Conservation (phyloP, 2,113 vertebrate genomes). For the Cariama cristata region DNA sequence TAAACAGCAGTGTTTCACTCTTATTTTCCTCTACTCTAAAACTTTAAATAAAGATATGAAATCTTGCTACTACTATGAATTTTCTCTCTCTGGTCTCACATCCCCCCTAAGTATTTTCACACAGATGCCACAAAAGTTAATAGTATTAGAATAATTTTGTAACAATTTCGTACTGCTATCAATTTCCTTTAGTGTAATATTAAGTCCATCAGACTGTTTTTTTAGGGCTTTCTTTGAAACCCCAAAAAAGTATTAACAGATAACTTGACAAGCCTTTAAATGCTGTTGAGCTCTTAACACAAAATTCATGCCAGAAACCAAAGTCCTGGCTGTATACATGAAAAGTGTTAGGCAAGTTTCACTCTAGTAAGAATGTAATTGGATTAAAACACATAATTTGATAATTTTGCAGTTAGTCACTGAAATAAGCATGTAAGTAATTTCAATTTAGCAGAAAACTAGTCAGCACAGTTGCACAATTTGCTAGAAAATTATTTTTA, state of each 20-base stretch:
- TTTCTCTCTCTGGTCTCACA: background rate
- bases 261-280: conserved; percentile 49
- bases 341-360: conserved; percentile 1
- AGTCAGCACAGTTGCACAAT: background rate
- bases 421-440: conserved; percentile 65
- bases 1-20: background rate
- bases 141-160: background rate
- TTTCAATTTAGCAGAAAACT: conserved; percentile 73
- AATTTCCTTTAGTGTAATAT: background rate
- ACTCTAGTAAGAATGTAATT: conserved; percentile 69
- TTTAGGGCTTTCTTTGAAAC: background rate
- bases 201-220: background rate
- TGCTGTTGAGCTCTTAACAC: background rate
- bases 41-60: background rate
- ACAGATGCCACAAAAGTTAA: background rate
- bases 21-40: background rate
- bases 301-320: conserved; percentile 36
- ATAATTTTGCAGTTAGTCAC: conserved; percentile 74
- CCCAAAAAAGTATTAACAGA: background rate
- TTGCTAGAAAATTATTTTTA: background rate
- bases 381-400: conserved; percentile 75
- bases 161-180: background rate
- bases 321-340: background rate
- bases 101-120: background rate
- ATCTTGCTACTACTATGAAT: background rate